Evolutionary conservation across 1,140 invertebrate species (phyloP).

Genomic region (Caenorhabditis brenneri): DNA sequence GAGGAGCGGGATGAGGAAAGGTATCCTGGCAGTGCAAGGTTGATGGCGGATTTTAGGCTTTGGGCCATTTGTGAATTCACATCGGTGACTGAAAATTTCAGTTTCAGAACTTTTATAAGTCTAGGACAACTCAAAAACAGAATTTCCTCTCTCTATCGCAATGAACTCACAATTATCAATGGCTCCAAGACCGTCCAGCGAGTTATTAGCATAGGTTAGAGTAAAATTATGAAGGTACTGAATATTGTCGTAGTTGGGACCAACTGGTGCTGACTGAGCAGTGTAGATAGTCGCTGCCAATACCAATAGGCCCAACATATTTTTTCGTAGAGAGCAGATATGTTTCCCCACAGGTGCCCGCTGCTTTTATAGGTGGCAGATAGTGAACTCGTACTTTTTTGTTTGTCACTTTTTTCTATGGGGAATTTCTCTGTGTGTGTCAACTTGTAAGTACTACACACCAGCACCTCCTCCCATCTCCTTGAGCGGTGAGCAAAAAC

Average conservation of each 20-base stretch:
- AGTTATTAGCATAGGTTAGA: conserved; percentile 8
- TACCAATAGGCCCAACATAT: not conserved
- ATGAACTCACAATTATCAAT: conserved; percentile 1
- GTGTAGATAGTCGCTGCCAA: not conserved
- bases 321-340: not conserved
- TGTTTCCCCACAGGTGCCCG: not conserved
- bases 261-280: not conserved
- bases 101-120: too few relatives aligned
- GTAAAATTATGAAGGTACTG: conserved; percentile 32
- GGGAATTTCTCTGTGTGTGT: conserved; percentile 1
- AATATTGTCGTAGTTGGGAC: conserved; percentile 40
- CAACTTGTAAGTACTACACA: conserved; percentile 25
- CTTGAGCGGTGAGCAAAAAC: conserved; percentile 14
- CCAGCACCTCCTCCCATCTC: not conserved
- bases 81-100: conserved; percentile 27
- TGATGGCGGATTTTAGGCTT: conserved; percentile 23
- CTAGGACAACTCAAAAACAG: too few relatives aligned
- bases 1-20: not conserved
- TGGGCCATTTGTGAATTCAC: conserved; percentile 1
- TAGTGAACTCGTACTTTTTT: conserved; percentile 21
- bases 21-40: conserved; percentile 2
- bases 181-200: not conserved
- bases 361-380: not conserved
- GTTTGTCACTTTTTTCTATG: not conserved
- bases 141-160: not conserved